Evolutionary conservation across 2,888 invertebrate genomes (phyloP), one percentile per base, ranked within the genome.

Genomic region (Drymonia ruficornis): DNA sequence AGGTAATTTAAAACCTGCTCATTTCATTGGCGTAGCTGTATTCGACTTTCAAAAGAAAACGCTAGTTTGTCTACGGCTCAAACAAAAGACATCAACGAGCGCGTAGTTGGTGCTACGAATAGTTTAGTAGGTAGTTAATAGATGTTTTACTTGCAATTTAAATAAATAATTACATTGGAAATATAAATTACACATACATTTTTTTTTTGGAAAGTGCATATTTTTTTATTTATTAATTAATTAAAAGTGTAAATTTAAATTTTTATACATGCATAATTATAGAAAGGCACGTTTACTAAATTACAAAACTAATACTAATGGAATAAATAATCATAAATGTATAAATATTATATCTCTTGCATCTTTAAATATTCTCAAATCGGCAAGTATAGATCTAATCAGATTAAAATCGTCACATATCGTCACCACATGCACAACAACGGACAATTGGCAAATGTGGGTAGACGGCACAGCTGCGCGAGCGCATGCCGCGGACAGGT

Each of bases 41-140:
- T 36, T 43, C 9, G 15, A 45, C 23, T 28, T 44, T 13, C 11
- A 16, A 18, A 42, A 9, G 42, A 40, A 8, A 42, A 18, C 11
- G 40, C 19, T 11, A 13, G 13, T 18, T 18, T 11, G 16, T 9
- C 28, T 18, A 18, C 52, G 45, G 34, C 45, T 52, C 65, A 50
- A 53, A 65, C 58, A 18, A 87, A 89, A 87, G 89, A 89, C 78
- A 70, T 89, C 87, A 89, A 89, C 89, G 89, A 76, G 80, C 72
- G 67, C 68, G 34, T 34, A 11, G 31, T 13, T 6, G 7, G 18
- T 19, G 44, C 13, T 28, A 36, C n/a, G 4, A 36, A 36, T 36
- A 36, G 13, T 31, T n/a, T n/a, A 36, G 5, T 36, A 5, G 2
- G n/a, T 13, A 11, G 3, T 13, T 36, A n/a, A 13, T 23, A 6